Percentiles rank a stretch among this genome's conserved stretches.
phyloP scores from a whole-genome alignment of 2,113 vertebrate genomes.

The Lepus europaeus region DNA sequence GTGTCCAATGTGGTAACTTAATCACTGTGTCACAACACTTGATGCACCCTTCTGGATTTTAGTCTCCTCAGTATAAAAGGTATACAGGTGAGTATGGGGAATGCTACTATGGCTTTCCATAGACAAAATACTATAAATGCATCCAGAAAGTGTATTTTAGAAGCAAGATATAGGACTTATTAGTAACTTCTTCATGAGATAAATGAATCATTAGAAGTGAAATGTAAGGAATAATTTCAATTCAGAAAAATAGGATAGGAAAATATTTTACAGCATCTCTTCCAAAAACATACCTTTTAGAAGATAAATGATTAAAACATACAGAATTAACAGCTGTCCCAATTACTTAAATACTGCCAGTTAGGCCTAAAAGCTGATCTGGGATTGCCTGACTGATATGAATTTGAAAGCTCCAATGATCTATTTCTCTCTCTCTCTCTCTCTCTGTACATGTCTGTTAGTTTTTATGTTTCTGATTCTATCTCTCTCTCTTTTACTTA shows the following conservation, averaged over 20 bases:
- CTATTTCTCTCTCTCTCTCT: not conserved
- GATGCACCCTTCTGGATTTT: not conserved
- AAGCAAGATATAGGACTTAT: not conserved
- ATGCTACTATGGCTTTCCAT: not conserved
- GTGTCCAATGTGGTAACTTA: no score
- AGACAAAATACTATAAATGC: conserved; percentile 34
- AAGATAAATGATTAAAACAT: conserved; percentile 25
- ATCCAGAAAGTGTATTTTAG: conserved; percentile 38
- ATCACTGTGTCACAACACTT: no score
- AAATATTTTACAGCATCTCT: conserved; percentile 26
- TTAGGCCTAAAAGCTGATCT: not conserved
- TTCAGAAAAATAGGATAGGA: conserved; percentile 53
- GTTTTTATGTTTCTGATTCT: not conserved
- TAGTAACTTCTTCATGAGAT: conserved; percentile 27
- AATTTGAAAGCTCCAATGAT: conserved; percentile 1
- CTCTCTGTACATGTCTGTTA: not conserved
- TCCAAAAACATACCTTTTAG: not conserved
- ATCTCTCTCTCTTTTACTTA: not conserved
- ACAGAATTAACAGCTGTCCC: not conserved
- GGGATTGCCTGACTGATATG: not conserved
- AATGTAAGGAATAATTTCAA: conserved; percentile 59
- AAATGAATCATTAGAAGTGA: not conserved
- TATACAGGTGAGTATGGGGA: not conserved
- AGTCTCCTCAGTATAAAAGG: not conserved
- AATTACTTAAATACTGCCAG: conserved; percentile 16